A percentile compares a stretch with the other conserved stretches of the same genome.
These are phyloP conservation scores for Micrasema minimum DNA, from an alignment of 1,140 invertebrate species.

Conservation along the genomic window DNA sequence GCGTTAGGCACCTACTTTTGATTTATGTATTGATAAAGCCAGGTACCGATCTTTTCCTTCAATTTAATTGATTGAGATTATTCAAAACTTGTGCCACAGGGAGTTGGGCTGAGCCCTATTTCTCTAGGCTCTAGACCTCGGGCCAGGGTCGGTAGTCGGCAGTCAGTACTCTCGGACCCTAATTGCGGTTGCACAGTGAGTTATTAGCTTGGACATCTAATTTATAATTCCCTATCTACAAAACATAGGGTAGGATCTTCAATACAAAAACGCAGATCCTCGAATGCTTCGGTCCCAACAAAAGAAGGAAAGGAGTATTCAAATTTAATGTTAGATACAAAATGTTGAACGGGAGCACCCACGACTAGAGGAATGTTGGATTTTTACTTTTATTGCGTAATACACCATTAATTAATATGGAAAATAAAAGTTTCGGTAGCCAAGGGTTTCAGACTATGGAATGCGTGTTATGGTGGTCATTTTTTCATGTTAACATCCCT, in stretches of 20 bases:
- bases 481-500: no score
- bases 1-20: no score
- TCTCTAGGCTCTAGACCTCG: not conserved
- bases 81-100: no score
- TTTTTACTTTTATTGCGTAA: no score
- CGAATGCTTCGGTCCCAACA: not conserved
- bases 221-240: constrained; percentile 25
- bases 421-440: no score
- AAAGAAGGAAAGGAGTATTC: constrained; percentile 1
- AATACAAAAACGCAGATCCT: not conserved
- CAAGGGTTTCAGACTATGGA: no score
- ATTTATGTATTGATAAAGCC: no score
- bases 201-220: constrained; percentile 34
- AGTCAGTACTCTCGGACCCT: constrained; percentile 15
- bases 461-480: no score
- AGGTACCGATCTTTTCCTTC: no score
- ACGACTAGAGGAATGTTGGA: not conserved
- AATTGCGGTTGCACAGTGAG: constrained; percentile 26
- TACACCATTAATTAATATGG: no score
- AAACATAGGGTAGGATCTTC: constrained; percentile 19
- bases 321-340: not conserved
- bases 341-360: not conserved
- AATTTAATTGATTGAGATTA: no score
- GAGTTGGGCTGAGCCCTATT: no score
- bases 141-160: not conserved